Conservation (phyloP, 1,140 invertebrate genomes). For the Macrobrachium rosenbergii region DNA sequence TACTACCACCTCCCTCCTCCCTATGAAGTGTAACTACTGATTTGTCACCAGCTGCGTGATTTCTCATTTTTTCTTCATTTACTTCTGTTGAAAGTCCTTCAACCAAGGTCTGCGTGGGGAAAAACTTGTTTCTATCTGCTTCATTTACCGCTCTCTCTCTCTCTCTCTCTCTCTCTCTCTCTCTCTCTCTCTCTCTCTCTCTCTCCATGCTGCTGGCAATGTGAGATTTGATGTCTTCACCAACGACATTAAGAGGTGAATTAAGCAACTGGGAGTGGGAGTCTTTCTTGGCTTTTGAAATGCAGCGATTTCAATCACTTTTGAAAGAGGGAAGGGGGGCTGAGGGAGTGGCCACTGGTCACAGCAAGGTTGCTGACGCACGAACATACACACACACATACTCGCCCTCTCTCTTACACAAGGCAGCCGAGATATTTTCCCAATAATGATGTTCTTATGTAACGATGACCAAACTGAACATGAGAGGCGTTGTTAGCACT, state of each 20-base stretch:
- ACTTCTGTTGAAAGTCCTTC: not conserved
- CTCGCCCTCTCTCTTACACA: not conserved
- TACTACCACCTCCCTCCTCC: too few species aligned
- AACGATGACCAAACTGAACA: not conserved
- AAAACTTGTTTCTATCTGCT: not conserved
- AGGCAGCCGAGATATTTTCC: not conserved
- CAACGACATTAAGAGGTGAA: not conserved
- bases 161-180: slow-evolving; percentile 1
- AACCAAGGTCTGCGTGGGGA: too few species aligned
- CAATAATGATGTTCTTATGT: not conserved
- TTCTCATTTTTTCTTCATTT: not conserved
- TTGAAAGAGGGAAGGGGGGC: too few species aligned
- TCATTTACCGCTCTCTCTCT: slow-evolving; percentile 5
- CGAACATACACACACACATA: slow-evolving; percentile 4
- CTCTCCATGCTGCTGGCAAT: not conserved
- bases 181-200: not conserved
- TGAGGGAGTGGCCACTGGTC: not conserved
- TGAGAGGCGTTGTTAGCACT: not conserved
- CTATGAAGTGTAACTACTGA: too few species aligned
- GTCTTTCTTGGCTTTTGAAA: not conserved
- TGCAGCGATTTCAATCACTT: slow-evolving; percentile 1
- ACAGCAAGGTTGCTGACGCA: not conserved
- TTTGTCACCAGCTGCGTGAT: not conserved
- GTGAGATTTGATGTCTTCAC: not conserved
- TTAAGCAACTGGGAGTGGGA: not conserved